Evolutionary conservation across 2,888 invertebrate species (phyloP), one percentile per base, ranked within the genome.

Genomic region (Choreutis nemorana): DNA sequence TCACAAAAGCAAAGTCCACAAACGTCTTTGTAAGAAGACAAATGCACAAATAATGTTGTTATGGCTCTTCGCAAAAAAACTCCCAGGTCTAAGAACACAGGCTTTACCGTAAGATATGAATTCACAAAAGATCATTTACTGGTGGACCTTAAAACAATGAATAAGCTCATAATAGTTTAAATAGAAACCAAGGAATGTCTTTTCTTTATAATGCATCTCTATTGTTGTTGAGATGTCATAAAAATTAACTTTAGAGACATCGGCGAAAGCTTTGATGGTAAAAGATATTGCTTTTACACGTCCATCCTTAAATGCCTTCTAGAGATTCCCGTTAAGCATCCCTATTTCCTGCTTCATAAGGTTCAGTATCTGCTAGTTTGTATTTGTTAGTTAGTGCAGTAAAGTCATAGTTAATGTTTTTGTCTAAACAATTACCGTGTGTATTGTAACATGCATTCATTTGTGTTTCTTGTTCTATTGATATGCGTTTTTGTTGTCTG

Each of bases 401-500:
- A 34, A 31, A 37, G 40, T 42, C 32, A 34, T 35, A 44, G 42
- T 30, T 44, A 46, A 52, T 36, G 40, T 56, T 50, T 62, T 77
- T 77, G 73, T 75, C 68, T 77, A 75, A 77, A 77, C 77, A 77
- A 77, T 77, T 75, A 77, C 65, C 58, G 52, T 48, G 48, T 55
- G 68, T 63, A 73, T 75, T 73, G 75, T 75, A 67, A 54, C 54
- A 54, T 53, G 55, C 61, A 62, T 68, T 73, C 73, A 72, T 77
- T 72, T 73, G 57, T 64, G 64, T 72, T 64, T 56, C 67, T 73
- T 70, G 65, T 70, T 63, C 70, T 65, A 66, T 73, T 67, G 65
- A 71, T 61, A 53, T 49, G 47, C 51, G 63, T 63, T 68, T 72
- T 70, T 71, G 70, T 70, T 65, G 53, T 55, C 49, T 71, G 66